These are phyloP conservation scores for Ceratoteleas bidentatus DNA, from an alignment of 1,140 invertebrate species.

Conservation along the genomic window DNA sequence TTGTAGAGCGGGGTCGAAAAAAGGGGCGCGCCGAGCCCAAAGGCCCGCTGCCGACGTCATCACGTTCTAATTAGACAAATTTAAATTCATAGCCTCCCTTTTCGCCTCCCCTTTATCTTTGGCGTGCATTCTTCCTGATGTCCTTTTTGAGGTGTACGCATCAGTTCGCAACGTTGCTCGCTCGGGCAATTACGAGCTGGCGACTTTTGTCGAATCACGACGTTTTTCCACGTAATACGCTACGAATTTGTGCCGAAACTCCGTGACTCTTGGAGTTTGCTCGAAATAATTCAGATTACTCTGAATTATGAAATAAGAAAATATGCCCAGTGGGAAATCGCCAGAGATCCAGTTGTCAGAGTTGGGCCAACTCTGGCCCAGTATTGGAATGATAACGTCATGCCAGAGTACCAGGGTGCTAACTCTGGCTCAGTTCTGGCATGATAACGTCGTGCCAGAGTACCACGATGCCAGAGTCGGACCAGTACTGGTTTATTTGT, in stretches of 20 bases:
- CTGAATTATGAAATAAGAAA: no score
- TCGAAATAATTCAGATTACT: no score
- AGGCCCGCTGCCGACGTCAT: constrained; percentile 70
- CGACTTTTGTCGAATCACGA: constrained; percentile 72
- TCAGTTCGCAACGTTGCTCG: constrained; percentile 69
- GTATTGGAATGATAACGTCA: no score
- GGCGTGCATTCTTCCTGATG: constrained; percentile 64
- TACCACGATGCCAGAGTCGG: no score
- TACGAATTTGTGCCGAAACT: neutral
- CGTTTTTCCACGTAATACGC: constrained; percentile 61
- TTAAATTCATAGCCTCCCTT: constrained; percentile 79
- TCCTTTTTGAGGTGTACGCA: constrained; percentile 65
- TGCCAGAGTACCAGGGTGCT: no score
- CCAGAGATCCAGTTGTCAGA: no score
- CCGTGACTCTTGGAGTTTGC: no score
- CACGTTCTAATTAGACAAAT: constrained; percentile 80
- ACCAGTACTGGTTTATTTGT: no score
- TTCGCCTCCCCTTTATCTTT: constrained; percentile 59
- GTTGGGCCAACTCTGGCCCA: no score
- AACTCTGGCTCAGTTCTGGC: no score
- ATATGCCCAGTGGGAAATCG: no score
- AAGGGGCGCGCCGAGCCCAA: constrained; percentile 59
- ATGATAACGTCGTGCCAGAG: no score
- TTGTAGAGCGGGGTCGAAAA: constrained; percentile 61
- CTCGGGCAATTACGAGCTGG: constrained; percentile 75